Percentiles rank a stretch among this genome's conserved stretches.
phyloP scores from a whole-genome alignment of 2,888 invertebrate species.

The Cenopis cana region DNA sequence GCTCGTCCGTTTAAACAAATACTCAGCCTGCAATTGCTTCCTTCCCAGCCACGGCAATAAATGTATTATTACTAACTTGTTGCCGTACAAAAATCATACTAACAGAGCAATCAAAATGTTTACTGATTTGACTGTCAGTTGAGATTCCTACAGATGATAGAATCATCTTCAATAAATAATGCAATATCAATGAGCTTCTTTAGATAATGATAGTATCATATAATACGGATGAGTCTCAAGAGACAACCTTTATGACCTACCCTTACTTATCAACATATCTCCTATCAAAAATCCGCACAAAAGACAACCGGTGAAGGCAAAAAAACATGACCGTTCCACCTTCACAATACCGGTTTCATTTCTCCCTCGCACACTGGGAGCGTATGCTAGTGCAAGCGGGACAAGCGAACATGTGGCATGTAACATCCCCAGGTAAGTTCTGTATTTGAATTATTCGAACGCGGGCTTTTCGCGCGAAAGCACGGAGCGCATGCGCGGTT shows the following conservation, averaged over 20 bases:
- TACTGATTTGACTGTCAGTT: too few relatives aligned
- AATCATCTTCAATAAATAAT: too few relatives aligned
- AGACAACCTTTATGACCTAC: conserved; percentile 1
- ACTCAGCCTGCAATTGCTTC: too few relatives aligned
- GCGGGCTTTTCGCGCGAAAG: conserved; percentile 80
- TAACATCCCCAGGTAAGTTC: conserved; percentile 76
- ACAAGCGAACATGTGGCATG: conserved; percentile 63
- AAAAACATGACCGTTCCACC: conserved; percentile 71
- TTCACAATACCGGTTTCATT: conserved; percentile 64
- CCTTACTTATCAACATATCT: conserved; percentile 20
- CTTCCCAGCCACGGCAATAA: too few relatives aligned
- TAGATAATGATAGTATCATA: neutral
- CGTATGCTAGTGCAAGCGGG: conserved; percentile 54
- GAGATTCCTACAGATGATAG: too few relatives aligned
- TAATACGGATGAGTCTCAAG: conserved; percentile 3
- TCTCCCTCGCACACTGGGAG: conserved; percentile 52
- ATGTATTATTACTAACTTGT: too few relatives aligned
- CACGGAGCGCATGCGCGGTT: conserved; percentile 68
- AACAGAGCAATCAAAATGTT: too few relatives aligned
- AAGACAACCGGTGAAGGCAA: conserved; percentile 71
- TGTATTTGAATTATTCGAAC: conserved; percentile 75
- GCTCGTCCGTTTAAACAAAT: too few relatives aligned
- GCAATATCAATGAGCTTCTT: neutral
- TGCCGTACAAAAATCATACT: too few relatives aligned
- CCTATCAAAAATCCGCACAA: conserved; percentile 37